A percentile compares a stretch with the other conserved stretches of the same genome.
These are phyloP conservation scores for Ditylenchus weischeri DNA, from an alignment of 2,888 invertebrate genomes.

Conservation along the genomic window DNA sequence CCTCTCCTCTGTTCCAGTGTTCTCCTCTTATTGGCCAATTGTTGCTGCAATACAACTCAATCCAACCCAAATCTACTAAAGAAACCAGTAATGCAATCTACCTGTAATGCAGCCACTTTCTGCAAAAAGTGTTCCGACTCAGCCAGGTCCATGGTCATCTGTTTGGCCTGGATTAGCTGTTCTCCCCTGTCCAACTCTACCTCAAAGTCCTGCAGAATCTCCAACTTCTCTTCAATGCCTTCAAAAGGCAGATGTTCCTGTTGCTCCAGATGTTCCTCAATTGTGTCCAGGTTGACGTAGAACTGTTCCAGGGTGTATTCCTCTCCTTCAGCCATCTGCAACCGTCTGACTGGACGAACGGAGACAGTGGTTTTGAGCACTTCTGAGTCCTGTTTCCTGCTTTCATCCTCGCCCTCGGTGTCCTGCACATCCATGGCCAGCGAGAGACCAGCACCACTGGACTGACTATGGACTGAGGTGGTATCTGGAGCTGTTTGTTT, in stretches of 20 bases:
- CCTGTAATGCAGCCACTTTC: slow-evolving; percentile 5
- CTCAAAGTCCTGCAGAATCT: slow-evolving; percentile 23
- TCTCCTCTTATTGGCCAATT: background rate
- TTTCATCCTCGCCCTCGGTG: slow-evolving; percentile 26
- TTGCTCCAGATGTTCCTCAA: slow-evolving; percentile 34
- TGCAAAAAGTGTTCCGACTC: slow-evolving; percentile 41
- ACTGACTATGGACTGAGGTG: background rate
- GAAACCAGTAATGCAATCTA: no score
- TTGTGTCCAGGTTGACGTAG: slow-evolving; percentile 29
- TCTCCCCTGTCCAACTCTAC: slow-evolving; percentile 22
- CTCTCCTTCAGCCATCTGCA: background rate
- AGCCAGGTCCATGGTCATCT: slow-evolving; percentile 52
- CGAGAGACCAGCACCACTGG: slow-evolving; percentile 27
- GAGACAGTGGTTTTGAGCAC: background rate
- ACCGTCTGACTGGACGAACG: background rate
- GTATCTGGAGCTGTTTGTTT: slow-evolving; percentile 10
- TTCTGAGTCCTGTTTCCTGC: slow-evolving; percentile 2
- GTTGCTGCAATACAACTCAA: background rate
- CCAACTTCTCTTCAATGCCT: slow-evolving; percentile 30
- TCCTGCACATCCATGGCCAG: slow-evolving; percentile 52
- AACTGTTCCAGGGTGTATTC: slow-evolving; percentile 27
- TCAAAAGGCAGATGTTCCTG: slow-evolving; percentile 32
- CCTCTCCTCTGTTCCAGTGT: slow-evolving; percentile 16
- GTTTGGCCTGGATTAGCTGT: slow-evolving; percentile 34
- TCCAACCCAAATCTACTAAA: no score